Evolutionary conservation across 2,113 vertebrate species (phyloP), one percentile per base, ranked within the genome.

Genomic region (Tachysurus fulvidraco): DNA sequence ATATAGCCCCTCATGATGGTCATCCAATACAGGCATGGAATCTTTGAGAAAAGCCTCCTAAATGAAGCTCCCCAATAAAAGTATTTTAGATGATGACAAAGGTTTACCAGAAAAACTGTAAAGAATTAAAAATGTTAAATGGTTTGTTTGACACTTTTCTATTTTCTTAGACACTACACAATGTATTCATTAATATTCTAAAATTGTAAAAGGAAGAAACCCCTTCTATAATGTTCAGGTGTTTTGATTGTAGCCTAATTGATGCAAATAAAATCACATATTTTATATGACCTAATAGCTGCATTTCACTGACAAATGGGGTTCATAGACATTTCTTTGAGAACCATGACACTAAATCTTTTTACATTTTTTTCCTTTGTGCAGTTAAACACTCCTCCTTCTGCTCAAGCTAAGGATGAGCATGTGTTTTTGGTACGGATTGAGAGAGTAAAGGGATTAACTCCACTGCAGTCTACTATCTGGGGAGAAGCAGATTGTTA

Each of bases 401-500:
- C 59, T 36, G 91, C 84, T 8, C 91, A 93, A 3, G 59, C 83
- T 13, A 81, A 96, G 91, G 91, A 91, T 87, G 98, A 98, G 82
- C 98, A 99, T 0, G 86, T 96, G 85, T 99, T 99, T 94, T 94
- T 98, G 82, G 89, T 99, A 79, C 93, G 85, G 0, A 92, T 99
- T 90, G 95, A 97, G 88, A 94, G 93, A 8, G 89, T 98, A 71
- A 96, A 93, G 78, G 98, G 98, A 12, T 93, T 99, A 65, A 88
- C 90, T 0, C 97, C 97, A 16, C 93, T 99, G 55, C 98, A 99
- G 92, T 94, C 97, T 83, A 98, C 98, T 0, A 96, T 99, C 14
- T 99, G 98, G 98, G 98, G 98, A 73, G 98, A 99, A 90, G 96
- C 98, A 0, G 98, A 99, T 93, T 99, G 98, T 91, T 99, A 96